Percentiles rank a stretch among this genome's conserved stretches.
Evolutionary conservation across 1,140 invertebrate species (phyloP).

Genomic region (Platyscapa corneri): DNA sequence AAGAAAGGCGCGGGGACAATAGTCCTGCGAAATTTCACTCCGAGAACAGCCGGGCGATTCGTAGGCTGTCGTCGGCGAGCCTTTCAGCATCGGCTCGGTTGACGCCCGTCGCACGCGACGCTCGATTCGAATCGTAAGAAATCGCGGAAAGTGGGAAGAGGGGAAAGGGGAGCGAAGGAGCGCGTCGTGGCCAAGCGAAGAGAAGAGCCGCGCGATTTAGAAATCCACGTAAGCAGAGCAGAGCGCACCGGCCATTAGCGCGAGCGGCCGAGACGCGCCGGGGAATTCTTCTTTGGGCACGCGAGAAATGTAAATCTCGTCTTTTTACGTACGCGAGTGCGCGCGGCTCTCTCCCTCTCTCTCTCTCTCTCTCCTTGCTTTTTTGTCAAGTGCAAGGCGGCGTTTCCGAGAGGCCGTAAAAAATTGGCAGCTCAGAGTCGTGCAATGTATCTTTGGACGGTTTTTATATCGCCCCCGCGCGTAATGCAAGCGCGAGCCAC

Average conservation of each 20-base stretch:
- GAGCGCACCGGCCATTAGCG: too few species aligned
- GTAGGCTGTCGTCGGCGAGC: too few species aligned
- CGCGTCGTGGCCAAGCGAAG: slow-evolving; percentile 58
- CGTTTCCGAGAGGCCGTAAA: too few species aligned
- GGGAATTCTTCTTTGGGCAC: slow-evolving; percentile 1
- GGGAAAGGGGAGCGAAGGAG: not conserved
- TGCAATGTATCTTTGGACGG: not conserved
- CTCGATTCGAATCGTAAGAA: not conserved
- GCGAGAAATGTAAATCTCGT: slow-evolving; percentile 41
- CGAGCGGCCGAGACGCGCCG: slow-evolving; percentile 47
- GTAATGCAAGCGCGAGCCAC: not conserved
- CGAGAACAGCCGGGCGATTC: too few species aligned
- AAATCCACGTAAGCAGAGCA: slow-evolving; percentile 66
- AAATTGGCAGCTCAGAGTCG: slow-evolving; percentile 23
- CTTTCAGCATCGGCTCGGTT: too few species aligned
- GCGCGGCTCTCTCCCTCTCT: not conserved
- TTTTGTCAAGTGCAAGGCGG: too few species aligned
- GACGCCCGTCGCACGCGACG: too few species aligned
- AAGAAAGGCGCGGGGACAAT: too few species aligned
- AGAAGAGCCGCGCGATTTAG: slow-evolving; percentile 58
- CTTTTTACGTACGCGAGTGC: not conserved
- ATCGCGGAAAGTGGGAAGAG: not conserved
- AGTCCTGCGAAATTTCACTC: too few species aligned
- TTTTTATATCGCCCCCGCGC: not conserved
- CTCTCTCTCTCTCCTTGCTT: too few species aligned